phyloP scores from a whole-genome alignment of 2,797 vertebrate species.

The Mallotus villosus region DNA sequence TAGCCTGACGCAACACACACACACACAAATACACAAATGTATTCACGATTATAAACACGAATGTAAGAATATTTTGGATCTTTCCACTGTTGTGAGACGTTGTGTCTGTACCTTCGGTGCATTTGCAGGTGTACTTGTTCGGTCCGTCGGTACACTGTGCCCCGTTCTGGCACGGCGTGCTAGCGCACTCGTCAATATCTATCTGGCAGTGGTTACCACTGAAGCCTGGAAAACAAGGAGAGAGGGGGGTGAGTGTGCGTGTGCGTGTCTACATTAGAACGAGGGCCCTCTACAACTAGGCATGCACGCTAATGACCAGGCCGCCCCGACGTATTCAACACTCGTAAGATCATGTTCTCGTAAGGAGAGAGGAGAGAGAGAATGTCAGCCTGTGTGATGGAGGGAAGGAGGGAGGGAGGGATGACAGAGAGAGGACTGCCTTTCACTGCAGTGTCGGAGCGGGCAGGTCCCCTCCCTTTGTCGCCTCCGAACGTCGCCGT shows the following conservation, averaged over 20 bases:
- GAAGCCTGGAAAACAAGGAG: conserved; percentile 80
- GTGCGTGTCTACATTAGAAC: conserved; percentile 33
- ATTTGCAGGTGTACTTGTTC: conserved; percentile 92
- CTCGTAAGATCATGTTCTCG: conserved; percentile 22
- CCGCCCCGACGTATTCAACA: conserved; percentile 42
- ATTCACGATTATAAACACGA: not conserved
- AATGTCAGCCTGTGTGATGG: not conserved
- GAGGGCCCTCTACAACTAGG: conserved; percentile 47
- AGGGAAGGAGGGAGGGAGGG: conserved; percentile 26
- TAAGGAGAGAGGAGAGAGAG: too few species aligned
- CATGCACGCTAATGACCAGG: conserved; percentile 68
- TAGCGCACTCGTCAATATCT: conserved; percentile 93
- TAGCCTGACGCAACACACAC: conserved; percentile 78
- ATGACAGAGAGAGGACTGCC: conserved; percentile 69
- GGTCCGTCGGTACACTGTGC: conserved; percentile 92
- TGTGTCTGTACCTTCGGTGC: conserved; percentile 83
- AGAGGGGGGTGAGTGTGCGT: not conserved
- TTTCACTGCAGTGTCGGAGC: conserved; percentile 72
- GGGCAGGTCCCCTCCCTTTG: conserved; percentile 73
- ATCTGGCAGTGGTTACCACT: conserved; percentile 87
- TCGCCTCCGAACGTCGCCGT: conserved; percentile 72
- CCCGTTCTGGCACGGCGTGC: conserved; percentile 93
- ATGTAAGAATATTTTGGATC: not conserved
- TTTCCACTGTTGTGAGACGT: not conserved
- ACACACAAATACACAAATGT: too few species aligned